Percentiles rank a stretch among this genome's conserved stretches.
Evolutionary conservation across 2,797 vertebrate genomes (phyloP).

Genomic region (Vultur gryphus): DNA sequence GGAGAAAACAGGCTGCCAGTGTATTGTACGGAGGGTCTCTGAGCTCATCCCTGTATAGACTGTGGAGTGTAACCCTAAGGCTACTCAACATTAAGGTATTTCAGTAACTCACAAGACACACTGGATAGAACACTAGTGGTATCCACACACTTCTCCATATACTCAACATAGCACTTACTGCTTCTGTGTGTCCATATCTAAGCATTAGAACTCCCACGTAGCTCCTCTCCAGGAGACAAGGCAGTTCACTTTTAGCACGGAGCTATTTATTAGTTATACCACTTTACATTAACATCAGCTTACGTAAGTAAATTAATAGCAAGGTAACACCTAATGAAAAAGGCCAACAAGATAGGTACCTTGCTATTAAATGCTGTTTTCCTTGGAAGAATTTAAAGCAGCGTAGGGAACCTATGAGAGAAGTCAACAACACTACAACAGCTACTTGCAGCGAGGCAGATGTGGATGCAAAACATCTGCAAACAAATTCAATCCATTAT

Average conservation of each 20-base stretch:
- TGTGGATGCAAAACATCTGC: not conserved
- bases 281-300: not conserved
- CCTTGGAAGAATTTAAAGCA: not conserved
- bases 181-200: not conserved
- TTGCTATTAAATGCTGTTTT: not conserved
- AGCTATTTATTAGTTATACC: not conserved
- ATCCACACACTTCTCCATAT: not conserved
- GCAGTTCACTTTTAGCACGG: not conserved
- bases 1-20: not conserved
- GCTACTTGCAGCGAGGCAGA: not conserved
- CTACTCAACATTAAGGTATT: not conserved
- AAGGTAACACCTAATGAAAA: not conserved
- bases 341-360: not conserved
- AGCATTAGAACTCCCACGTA: not conserved
- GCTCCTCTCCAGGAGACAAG: not conserved
- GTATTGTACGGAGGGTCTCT: not conserved
- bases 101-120: not conserved
- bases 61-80: rapidly evolving
- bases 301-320: not conserved
- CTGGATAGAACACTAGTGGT: not conserved
- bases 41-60: not conserved
- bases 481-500: not conserved
- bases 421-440: not conserved
- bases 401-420: rapidly evolving
- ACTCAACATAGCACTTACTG: not conserved